A percentile compares a stretch with the other conserved stretches of the same genome.
Conservation (phyloP, 2,888 invertebrate genomes). For the Sisyra nigra region DNA sequence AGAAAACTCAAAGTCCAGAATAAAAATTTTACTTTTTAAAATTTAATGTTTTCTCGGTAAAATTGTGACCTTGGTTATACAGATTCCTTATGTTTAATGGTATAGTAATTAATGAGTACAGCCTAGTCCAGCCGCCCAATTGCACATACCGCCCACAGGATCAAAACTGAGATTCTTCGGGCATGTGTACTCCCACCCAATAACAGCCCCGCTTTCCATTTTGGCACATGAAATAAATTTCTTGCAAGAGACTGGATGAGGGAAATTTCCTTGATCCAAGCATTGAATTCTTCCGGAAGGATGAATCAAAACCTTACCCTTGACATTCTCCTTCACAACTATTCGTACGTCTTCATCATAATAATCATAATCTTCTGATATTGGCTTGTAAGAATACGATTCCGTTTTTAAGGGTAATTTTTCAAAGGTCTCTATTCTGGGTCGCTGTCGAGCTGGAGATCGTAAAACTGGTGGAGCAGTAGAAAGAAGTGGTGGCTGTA, state of each 20-base stretch:
- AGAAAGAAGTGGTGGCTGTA: neutral
- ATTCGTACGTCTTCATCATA: slow-evolving; percentile 51
- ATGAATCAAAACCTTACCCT: slow-evolving; percentile 45
- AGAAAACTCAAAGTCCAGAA: too few relatives aligned
- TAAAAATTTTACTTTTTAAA: too few relatives aligned
- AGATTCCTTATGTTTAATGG: slow-evolving; percentile 27
- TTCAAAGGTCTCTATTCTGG: neutral
- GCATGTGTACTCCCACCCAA: slow-evolving; percentile 81
- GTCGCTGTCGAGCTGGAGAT: neutral
- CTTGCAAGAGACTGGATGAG: slow-evolving; percentile 78
- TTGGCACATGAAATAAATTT: slow-evolving; percentile 83
- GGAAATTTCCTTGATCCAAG: slow-evolving; percentile 78
- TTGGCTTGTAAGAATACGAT: slow-evolving; percentile 19
- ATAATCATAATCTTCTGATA: slow-evolving; percentile 22
- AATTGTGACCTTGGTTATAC: too few relatives aligned
- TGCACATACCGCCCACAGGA: slow-evolving; percentile 80
- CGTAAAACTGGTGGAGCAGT: neutral
- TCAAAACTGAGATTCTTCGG: slow-evolving; percentile 76
- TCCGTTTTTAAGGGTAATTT: neutral
- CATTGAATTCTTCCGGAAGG: slow-evolving; percentile 66
- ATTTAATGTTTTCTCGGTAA: too few relatives aligned
- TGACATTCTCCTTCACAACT: slow-evolving; percentile 31
- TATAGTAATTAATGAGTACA: slow-evolving; percentile 31
- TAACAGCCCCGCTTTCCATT: slow-evolving; percentile 58
- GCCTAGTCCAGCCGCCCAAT: slow-evolving; percentile 71